phyloP scores from a whole-genome alignment of 2,797 vertebrate species.

The Chelonia mydas region DNA sequence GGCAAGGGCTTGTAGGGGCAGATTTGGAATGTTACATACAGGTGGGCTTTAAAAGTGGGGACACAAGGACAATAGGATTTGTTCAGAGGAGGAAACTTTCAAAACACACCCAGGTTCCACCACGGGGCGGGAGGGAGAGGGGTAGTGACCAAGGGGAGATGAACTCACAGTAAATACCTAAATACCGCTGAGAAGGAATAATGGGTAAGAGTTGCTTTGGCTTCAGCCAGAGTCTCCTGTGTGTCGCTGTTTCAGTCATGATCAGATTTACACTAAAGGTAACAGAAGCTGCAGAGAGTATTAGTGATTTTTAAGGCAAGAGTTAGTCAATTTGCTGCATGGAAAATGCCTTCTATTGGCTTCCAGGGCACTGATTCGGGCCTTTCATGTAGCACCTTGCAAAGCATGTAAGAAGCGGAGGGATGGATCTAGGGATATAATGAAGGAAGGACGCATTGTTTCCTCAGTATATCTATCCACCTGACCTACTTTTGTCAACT shows the following conservation, averaged over 20 bases:
- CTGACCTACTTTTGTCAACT: neutral
- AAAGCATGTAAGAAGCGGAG: neutral
- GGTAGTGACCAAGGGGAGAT: neutral
- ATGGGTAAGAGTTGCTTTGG: neutral
- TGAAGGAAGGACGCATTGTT: neutral
- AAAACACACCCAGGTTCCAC: neutral
- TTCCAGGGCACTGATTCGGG: neutral
- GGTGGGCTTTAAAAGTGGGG: neutral
- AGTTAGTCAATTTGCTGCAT: neutral
- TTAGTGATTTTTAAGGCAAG: neutral
- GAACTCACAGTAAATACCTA: neutral
- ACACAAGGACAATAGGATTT: accelerated
- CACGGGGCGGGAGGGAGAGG: neutral
- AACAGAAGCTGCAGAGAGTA: neutral
- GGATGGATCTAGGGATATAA: neutral
- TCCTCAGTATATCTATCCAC: neutral
- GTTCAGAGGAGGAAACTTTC: neutral
- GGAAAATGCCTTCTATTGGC: neutral
- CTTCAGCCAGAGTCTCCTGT: neutral
- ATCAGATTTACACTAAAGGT: neutral
- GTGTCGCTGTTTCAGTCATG: neutral
- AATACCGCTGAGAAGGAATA: accelerated
- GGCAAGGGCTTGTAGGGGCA: neutral
- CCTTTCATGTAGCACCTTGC: neutral
- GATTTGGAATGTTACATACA: accelerated